Base-by-base conservation (phyloP, 2,797 vertebrate genomes). In the Cossypha niveicapilla region DNA sequence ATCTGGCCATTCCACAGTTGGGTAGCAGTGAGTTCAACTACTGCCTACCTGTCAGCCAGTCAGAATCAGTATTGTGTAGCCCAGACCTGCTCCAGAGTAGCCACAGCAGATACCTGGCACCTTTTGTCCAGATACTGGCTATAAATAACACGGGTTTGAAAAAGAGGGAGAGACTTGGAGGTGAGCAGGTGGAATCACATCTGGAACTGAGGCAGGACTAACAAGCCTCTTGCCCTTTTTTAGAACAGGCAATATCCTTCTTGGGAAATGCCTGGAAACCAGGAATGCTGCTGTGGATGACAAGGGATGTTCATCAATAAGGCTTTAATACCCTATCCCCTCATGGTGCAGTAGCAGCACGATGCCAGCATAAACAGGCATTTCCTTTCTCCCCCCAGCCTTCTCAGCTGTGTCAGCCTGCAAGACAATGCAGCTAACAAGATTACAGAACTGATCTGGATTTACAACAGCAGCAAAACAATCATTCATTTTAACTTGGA, bases 11-110 rank as follows among this genome's bases (percentile, higher is more conserved):
- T 54, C 34, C 34, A 53, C 23, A 60, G 44, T 0, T 34, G 39
- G 19, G 11, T 2, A 62, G 67, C 50, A 28, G 24, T 0, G 0
- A 6, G 12, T 34, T 51, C 37, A 62, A 7, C 50, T 21, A 21
- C 50, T 80, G 41, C 10, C 37, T 54, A 35, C 11, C 22, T 30
- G 10, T 48, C 68, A 56, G 30, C 25, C 8, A 10, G 7, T 5
- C 37, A 37, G 10, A 48, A 72, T 18, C 44, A n/a, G 54, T 3
- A 15, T 0, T 0, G 1, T 8, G 6, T 1, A 51, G 21, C 42
- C 10, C 54, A 56, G 50, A 27, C 72, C 37, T 76, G 65, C 67
- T 47, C 41, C 37, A 60, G 10, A 45, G 6, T 2, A 85, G 15
- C 22, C 65, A 87, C 32, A 41, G 62, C 0, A 51, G 12, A 58